These are phyloP conservation scores for Eubasilissa splendida DNA, from an alignment of 2,888 invertebrate species.

Conservation along the genomic window DNA sequence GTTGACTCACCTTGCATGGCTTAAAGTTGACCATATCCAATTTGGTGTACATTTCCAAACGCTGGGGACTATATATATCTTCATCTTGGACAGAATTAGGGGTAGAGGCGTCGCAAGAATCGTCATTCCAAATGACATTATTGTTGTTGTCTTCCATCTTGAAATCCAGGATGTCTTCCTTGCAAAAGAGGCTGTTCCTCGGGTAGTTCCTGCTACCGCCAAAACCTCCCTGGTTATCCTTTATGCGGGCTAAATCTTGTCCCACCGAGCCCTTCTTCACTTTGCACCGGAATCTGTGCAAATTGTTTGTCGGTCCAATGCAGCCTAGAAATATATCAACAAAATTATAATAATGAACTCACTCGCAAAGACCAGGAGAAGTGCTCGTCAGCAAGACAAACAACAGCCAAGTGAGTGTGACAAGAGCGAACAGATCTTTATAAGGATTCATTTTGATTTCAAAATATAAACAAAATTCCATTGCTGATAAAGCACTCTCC, in stretches of 20 bases:
- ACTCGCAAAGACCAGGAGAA: no score
- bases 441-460: no score
- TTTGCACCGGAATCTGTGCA: constrained; percentile 39
- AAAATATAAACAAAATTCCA: no score
- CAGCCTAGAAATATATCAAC: constrained; percentile 24
- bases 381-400: no score
- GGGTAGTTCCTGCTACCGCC: constrained; percentile 29
- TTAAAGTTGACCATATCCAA: constrained; percentile 68
- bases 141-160: constrained; percentile 44
- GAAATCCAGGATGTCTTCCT: constrained; percentile 29
- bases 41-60: constrained; percentile 63
- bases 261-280: constrained; percentile 43
- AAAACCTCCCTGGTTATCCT: constrained; percentile 20
- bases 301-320: constrained; percentile 34
- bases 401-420: no score
- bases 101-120: neutral
- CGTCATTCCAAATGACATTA: constrained; percentile 40
- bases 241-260: constrained; percentile 22
- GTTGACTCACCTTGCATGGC: constrained; percentile 68
- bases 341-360: no score
- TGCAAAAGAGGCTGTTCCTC: neutral
- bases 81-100: constrained; percentile 10
- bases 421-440: no score
- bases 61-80: constrained; percentile 21
- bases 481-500: no score